A percentile compares a stretch with the other conserved stretches of the same genome.
Evolutionary conservation across 2,888 invertebrate genomes (phyloP).

Genomic region (Strigamia crassipes): DNA sequence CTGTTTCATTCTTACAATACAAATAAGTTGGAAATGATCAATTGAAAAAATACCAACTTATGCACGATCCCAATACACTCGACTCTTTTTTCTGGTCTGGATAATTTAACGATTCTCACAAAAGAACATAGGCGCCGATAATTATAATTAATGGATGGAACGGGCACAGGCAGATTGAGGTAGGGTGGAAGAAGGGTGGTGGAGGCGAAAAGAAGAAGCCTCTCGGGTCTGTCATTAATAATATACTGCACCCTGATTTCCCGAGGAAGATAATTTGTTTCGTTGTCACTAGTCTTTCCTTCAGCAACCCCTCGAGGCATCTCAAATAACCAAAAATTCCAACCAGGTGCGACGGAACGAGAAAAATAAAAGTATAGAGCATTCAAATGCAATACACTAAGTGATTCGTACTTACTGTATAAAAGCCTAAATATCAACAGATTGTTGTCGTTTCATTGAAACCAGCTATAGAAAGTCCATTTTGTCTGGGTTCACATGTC

Average conservation of each 20-base stretch:
- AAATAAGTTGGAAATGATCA: conserved; percentile 14
- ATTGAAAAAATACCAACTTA: neutral
- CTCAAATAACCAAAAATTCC: conserved; percentile 30
- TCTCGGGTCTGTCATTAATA: conserved; percentile 40
- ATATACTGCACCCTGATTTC: conserved; percentile 42
- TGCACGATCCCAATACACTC: neutral
- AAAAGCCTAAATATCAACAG: neutral
- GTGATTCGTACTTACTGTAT: too few species aligned
- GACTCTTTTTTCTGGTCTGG: conserved; percentile 11
- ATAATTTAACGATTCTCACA: conserved; percentile 25
- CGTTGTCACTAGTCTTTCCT: conserved; percentile 28
- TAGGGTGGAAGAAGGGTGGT: conserved; percentile 8
- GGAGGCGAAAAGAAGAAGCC: conserved; percentile 32
- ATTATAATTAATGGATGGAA: conserved; percentile 39
- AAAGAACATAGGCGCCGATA: conserved; percentile 40
- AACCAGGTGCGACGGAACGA: neutral
- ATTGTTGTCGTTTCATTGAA: neutral
- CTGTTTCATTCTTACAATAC: neutral
- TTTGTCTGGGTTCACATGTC: neutral
- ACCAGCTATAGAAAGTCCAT: neutral
- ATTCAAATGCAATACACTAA: too few species aligned
- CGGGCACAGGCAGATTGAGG: conserved; percentile 36
- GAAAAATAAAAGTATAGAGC: neutral
- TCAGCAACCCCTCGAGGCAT: neutral
- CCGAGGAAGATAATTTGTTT: conserved; percentile 40